These are phyloP conservation scores for Lacerta viridis DNA, from an alignment of 2,797 vertebrate genomes.

Conservation along the genomic window DNA sequence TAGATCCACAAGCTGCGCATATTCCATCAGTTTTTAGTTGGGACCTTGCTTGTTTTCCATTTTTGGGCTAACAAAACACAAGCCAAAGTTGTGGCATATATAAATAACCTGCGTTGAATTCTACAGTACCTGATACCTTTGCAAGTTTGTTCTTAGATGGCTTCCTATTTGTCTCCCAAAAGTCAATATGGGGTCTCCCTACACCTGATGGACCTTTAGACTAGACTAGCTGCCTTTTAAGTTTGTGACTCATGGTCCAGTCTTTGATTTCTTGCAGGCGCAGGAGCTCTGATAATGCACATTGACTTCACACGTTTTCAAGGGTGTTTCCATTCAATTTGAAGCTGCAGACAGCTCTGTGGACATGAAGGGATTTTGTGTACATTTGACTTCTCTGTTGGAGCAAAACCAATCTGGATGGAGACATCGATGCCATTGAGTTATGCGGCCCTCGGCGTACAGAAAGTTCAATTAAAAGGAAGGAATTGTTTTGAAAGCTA, in stretches of 20 bases:
- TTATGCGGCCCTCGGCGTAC: background rate
- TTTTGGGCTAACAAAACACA: no score
- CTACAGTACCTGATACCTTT: no score
- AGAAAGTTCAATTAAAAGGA: background rate
- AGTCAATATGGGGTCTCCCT: background rate
- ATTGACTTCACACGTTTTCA: background rate
- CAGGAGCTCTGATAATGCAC: background rate
- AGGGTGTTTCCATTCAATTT: background rate
- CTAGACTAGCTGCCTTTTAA: background rate
- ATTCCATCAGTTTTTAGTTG: no score
- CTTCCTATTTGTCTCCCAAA: background rate
- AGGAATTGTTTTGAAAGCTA: conserved; percentile 7
- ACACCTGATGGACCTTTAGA: background rate
- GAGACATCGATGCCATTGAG: background rate
- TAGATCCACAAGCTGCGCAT: no score
- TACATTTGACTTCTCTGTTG: background rate
- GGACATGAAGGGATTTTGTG: no score
- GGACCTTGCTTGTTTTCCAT: no score
- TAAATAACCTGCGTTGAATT: no score
- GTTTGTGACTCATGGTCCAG: background rate
- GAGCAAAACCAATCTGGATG: background rate
- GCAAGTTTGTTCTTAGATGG: no score
- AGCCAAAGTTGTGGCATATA: no score
- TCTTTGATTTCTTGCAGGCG: background rate
- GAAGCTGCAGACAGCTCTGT: background rate